Percentiles rank a stretch among this genome's conserved stretches.
Evolutionary conservation across 2,113 vertebrate genomes (phyloP).

Genomic region (Ailuropoda melanoleuca): DNA sequence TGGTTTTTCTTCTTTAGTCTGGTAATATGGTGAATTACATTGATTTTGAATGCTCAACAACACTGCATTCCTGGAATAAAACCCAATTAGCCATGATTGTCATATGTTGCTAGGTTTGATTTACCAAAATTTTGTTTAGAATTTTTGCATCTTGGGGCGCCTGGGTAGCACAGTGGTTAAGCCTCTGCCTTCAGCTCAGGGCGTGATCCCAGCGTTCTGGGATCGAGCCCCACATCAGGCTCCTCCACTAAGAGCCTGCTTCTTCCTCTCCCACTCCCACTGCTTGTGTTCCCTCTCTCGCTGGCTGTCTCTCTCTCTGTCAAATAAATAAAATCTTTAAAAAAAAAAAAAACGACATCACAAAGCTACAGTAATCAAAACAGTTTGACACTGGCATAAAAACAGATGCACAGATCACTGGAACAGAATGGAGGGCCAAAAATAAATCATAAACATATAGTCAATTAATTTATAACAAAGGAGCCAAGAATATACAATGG

Average conservation of each 20-base stretch:
- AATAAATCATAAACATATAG: not conserved
- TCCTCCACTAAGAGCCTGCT: too few species aligned
- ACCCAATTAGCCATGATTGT: not conserved
- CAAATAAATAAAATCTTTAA: too few species aligned
- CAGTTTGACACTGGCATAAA: not conserved
- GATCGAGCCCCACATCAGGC: too few species aligned
- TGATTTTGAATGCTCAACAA: not conserved
- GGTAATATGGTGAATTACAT: not conserved
- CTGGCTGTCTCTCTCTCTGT: too few species aligned
- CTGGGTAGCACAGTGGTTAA: too few species aligned
- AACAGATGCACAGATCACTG: not conserved
- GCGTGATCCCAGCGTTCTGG: too few species aligned
- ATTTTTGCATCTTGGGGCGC: too few species aligned
- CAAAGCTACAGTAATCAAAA: not conserved
- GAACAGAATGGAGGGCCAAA: not conserved
- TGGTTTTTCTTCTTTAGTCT: not conserved
- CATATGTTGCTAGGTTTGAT: too few species aligned
- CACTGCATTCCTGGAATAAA: not conserved
- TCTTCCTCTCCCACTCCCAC: too few species aligned
- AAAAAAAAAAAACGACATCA: too few species aligned
- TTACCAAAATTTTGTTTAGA: not conserved
- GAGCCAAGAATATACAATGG: not conserved
- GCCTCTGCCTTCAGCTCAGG: too few species aligned
- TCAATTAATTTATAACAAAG: not conserved
- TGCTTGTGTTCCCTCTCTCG: too few species aligned